These are phyloP conservation scores for Hyperoodon ampullatus DNA, from an alignment of 2,113 vertebrate genomes.

Conservation along the genomic window DNA sequence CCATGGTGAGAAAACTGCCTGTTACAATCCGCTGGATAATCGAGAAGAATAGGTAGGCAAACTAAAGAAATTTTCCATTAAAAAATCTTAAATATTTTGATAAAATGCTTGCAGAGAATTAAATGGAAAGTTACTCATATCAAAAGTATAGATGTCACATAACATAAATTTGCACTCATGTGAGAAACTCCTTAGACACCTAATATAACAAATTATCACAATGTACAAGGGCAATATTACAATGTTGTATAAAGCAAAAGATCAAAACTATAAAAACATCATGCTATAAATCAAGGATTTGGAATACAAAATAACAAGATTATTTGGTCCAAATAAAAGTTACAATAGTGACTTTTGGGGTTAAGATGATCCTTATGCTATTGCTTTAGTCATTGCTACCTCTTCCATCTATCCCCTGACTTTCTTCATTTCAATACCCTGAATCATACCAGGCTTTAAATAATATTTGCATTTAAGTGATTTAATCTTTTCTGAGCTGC, in stretches of 20 bases:
- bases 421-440: conserved; percentile 17
- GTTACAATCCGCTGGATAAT: not conserved
- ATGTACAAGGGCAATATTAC: not conserved
- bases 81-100: not conserved
- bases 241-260: not conserved
- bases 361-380: not conserved
- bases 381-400: not conserved
- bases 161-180: not conserved
- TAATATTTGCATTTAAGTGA: conserved; percentile 39
- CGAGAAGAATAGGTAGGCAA: not conserved
- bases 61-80: conserved; percentile 1
- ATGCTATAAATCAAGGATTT: conserved; percentile 9
- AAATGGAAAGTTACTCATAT: not conserved
- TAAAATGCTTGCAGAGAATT: not conserved
- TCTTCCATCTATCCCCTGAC: not conserved
- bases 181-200: not conserved
- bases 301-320: not conserved
- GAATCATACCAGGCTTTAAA: not conserved
- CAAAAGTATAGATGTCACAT: not conserved
- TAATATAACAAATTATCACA: not conserved
- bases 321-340: not conserved
- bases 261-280: not conserved
- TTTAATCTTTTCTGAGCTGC: conserved; percentile 52
- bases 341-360: not conserved
- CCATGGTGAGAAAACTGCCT: not conserved